Evolutionary conservation across 2,888 invertebrate genomes (phyloP), one percentile per base, ranked within the genome.

Genomic region (Pseudoips prasinana): DNA sequence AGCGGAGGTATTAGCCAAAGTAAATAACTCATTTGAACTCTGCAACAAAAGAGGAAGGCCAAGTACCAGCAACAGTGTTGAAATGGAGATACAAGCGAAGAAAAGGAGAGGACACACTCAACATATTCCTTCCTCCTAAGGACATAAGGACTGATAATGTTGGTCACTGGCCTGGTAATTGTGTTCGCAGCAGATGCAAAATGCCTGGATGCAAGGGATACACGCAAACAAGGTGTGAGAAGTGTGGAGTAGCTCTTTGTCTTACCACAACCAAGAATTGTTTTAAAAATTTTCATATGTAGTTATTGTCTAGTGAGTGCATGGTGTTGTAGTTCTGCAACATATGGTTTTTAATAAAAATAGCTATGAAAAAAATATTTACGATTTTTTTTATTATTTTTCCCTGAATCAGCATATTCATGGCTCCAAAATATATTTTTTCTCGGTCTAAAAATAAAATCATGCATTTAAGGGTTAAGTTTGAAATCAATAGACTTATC

Each of bases 181-280:
- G 56, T 46, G 56, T 41, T 39, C 49, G 56, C 46, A 54, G 49
- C 39, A 58, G 61, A 38, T 61, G 59, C 51, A 64, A 64, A 52
- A 52, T 58, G 50, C 61, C 63, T 53, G 39, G 52, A 24, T 62
- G 58, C 40, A 63, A 53, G 49, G 60, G 54, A 54, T 58, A 55
- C 42, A 61, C 62, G 29, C 52, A 58, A 53, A 61, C 33, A 29
- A 58, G 30, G 51, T 64, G 57, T 58, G 60, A 58, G 54, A 64
- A 60, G 49, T 59, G 64, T 62, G 57, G 58, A 51, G 58, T 60
- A 56, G 46, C 52, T 31, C 48, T 64, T 48, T 63, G 58, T 39
- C 43, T 47, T 51, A 59, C 46, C 32, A 59, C 25, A 35, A 38
- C 40, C 28, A 63, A 50, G 25, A 50, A 58, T 46, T 58, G 57